Conservation (phyloP, 1,140 invertebrate genomes). For the Geopemphigus sp. region DNA sequence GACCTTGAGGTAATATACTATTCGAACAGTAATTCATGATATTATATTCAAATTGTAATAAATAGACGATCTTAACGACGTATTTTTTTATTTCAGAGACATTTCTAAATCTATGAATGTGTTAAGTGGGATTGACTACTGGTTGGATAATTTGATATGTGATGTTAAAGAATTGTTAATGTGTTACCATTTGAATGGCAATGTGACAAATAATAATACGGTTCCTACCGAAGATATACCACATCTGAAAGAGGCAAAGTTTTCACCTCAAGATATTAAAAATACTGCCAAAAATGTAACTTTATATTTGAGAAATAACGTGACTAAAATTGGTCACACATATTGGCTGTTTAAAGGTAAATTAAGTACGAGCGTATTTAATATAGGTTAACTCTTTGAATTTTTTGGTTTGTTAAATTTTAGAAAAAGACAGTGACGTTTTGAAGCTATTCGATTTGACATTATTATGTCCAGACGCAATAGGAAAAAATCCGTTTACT, state of each 20-base stretch:
- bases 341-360: conserved; percentile 92
- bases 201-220: conserved; percentile 90
- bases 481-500: conserved; percentile 81
- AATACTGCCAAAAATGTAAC: conserved; percentile 92
- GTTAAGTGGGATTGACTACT: conserved; percentile 92
- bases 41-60: not conserved
- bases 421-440: conserved; percentile 80
- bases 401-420: conserved; percentile 8
- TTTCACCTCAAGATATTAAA: conserved; percentile 80
- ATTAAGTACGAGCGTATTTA: not conserved
- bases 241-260: conserved; percentile 77
- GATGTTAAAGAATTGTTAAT: conserved; percentile 93
- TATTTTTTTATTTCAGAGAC: conserved; percentile 61
- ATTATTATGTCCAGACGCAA: conserved; percentile 66
- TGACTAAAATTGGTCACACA: conserved; percentile 90
- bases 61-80: not conserved
- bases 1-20: conserved; percentile 60
- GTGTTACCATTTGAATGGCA: conserved; percentile 90
- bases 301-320: conserved; percentile 87
- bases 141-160: conserved; percentile 94
- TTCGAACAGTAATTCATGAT: not conserved
- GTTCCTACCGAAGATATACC: conserved; percentile 93
- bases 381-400: not conserved
- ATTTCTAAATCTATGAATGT: conserved; percentile 87
- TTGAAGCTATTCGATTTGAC: conserved; percentile 92